Evolutionary conservation across 2,797 vertebrate genomes (phyloP).

Genomic region (Ambastaia sidthimunki): DNA sequence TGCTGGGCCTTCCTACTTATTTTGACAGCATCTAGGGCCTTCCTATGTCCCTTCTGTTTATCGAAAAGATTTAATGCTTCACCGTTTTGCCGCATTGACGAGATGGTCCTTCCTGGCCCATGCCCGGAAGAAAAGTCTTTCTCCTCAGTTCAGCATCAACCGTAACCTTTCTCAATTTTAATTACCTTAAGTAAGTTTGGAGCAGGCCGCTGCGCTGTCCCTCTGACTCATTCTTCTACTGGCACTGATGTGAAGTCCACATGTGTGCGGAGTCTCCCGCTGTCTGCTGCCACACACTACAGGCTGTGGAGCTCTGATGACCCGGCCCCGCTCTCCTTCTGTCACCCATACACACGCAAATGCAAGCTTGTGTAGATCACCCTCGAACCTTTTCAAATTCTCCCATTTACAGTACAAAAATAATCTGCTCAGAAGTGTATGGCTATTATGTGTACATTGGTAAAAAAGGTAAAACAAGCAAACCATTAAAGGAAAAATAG

Average conservation of each 20-base stretch:
- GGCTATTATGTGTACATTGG: background rate
- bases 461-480: too few relatives aligned
- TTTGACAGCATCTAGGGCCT: slow-evolving; percentile 67
- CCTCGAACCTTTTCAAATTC: background rate
- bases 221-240: slow-evolving; percentile 72
- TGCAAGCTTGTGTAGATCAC: slow-evolving; percentile 8
- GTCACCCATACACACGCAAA: slow-evolving; percentile 32
- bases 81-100: slow-evolving; percentile 77
- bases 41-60: slow-evolving; percentile 61
- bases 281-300: slow-evolving; percentile 75
- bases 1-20: slow-evolving; percentile 67
- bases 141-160: slow-evolving; percentile 78
- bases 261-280: slow-evolving; percentile 78
- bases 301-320: slow-evolving; percentile 74
- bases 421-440: background rate
- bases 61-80: slow-evolving; percentile 66
- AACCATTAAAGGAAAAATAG: too few relatives aligned
- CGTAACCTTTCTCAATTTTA: slow-evolving; percentile 88
- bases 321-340: slow-evolving; percentile 25
- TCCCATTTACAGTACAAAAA: background rate
- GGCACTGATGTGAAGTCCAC: slow-evolving; percentile 78
- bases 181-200: slow-evolving; percentile 83
- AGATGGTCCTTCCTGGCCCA: slow-evolving; percentile 73
- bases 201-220: slow-evolving; percentile 79
- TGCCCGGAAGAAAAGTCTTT: slow-evolving; percentile 76